Evolutionary conservation across 2,797 vertebrate genomes (phyloP), one percentile per base, ranked within the genome.

Genomic region (Alcedo quadribrachys): DNA sequence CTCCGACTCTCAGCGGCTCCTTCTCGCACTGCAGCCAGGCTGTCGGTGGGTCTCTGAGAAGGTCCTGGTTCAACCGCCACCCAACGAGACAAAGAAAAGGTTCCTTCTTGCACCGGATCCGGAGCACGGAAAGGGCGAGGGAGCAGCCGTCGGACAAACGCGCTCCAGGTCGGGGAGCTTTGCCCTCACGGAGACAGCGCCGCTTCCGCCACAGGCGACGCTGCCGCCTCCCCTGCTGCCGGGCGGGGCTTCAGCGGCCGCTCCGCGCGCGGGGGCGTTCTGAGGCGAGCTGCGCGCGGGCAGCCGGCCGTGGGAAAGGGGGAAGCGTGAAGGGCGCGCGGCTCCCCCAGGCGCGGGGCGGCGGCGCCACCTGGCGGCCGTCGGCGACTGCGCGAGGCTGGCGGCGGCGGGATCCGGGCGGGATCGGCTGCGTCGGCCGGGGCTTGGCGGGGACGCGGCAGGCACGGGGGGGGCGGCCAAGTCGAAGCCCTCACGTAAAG

Each of bases 301-400:
- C 57, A 6, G 32, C 18, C 9, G 54, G 50, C 50, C 17, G 50
- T 7, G 24, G 22, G 13, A 50, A 13, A 12, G 13, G 48, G 21
- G 48, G 11, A 9, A 25, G 50, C 9, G 50, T 27, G 30, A 35
- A 62, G 50, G 8, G 7, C 30, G 45, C 46, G 21, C 55, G 19
- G 30, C 15, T 33, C 9, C 11, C 12, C 48, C 25, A 71, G 16
- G 40, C 24, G 30, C 63, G 63, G 77, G 2, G 51, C 50, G 15
- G 63, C 17, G 7, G 65, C 77, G 77, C 70, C 83, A 81, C 83
- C 83, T 87, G 42, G 83, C 58, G 89, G 82, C 22, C 15, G 24
- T 6, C 8, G 35, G 58, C 25, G 27, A 9, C 57, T 33, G n/a
- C 55, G n/a, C 53, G 9, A 17, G 28, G 28, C 30, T 32, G 32